These are phyloP conservation scores for Dendrolimus pini DNA, from an alignment of 2,888 invertebrate species.

Conservation along the genomic window DNA sequence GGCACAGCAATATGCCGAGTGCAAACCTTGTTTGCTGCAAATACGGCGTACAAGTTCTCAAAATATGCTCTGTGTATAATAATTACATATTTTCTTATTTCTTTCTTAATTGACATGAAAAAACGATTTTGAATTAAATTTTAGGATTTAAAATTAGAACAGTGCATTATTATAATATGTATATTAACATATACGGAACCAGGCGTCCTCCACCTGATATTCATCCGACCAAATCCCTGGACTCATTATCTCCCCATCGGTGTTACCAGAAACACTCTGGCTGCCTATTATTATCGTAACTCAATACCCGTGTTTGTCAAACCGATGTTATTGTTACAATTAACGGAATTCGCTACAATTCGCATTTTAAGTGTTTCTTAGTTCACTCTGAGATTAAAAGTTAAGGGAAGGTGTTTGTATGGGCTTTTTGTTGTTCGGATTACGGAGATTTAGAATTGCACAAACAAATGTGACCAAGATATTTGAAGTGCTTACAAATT, in stretches of 20 bases:
- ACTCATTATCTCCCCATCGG: slow-evolving; percentile 23
- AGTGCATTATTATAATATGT: too few relatives aligned
- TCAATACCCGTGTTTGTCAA: slow-evolving; percentile 31
- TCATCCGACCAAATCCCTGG: neutral
- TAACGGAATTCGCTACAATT: neutral
- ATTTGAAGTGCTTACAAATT: too few relatives aligned
- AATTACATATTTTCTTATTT: too few relatives aligned
- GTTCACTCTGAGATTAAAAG: neutral
- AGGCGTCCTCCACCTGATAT: neutral
- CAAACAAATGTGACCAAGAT: neutral
- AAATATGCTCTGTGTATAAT: too few relatives aligned
- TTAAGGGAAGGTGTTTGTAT: neutral
- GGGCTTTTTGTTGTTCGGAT: neutral
- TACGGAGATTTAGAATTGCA: neutral
- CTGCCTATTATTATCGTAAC: slow-evolving; percentile 44
- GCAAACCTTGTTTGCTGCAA: too few relatives aligned
- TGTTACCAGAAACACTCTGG: slow-evolving; percentile 46
- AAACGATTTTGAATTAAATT: too few relatives aligned
- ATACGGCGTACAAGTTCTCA: too few relatives aligned
- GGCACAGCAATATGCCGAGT: too few relatives aligned
- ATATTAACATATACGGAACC: neutral
- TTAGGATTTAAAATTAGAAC: too few relatives aligned
- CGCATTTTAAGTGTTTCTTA: neutral
- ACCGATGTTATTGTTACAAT: neutral
- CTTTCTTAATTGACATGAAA: too few relatives aligned